Conservation (phyloP, 1,140 invertebrate genomes). For the Drosophila ercepeae region DNA sequence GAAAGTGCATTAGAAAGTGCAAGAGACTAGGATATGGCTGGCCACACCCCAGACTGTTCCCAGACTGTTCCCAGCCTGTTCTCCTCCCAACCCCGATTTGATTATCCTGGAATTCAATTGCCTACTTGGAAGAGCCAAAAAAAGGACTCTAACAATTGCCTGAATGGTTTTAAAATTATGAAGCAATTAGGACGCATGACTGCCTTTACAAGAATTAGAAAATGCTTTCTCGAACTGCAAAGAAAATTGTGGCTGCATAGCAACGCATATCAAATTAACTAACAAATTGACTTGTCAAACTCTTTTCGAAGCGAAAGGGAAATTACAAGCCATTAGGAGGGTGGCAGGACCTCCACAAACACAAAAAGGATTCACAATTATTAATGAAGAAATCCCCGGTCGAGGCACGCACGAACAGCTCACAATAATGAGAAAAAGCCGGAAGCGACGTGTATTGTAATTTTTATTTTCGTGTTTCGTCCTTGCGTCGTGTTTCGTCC, state of each 20-base stretch:
- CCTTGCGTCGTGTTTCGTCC: too few species aligned
- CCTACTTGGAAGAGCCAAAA: neutral
- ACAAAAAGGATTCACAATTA: slow-evolving; percentile 64
- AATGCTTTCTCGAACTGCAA: too few species aligned
- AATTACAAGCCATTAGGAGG: slow-evolving; percentile 45
- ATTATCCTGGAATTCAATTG: slow-evolving; percentile 16
- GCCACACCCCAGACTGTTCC: too few species aligned
- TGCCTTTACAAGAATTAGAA: too few species aligned
- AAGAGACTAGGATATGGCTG: too few species aligned
- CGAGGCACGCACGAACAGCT: slow-evolving; percentile 43
- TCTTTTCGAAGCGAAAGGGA: slow-evolving; percentile 17
- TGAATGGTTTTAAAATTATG: slow-evolving; percentile 44
- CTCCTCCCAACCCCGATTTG: too few species aligned
- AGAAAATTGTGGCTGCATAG: slow-evolving; percentile 22
- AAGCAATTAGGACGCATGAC: slow-evolving; percentile 66
- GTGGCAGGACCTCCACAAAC: slow-evolving; percentile 9
- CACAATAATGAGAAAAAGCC: slow-evolving; percentile 28
- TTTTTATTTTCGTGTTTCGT: slow-evolving; percentile 60
- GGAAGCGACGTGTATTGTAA: slow-evolving; percentile 67
- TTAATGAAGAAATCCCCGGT: slow-evolving; percentile 53
- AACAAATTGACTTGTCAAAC: slow-evolving; percentile 79
- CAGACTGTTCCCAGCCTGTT: too few species aligned
- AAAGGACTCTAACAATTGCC: neutral
- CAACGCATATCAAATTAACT: slow-evolving; percentile 77
- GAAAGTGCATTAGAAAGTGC: too few species aligned